Conservation (phyloP, 2,113 vertebrate species). For the Vanacampus margaritifer region DNA sequence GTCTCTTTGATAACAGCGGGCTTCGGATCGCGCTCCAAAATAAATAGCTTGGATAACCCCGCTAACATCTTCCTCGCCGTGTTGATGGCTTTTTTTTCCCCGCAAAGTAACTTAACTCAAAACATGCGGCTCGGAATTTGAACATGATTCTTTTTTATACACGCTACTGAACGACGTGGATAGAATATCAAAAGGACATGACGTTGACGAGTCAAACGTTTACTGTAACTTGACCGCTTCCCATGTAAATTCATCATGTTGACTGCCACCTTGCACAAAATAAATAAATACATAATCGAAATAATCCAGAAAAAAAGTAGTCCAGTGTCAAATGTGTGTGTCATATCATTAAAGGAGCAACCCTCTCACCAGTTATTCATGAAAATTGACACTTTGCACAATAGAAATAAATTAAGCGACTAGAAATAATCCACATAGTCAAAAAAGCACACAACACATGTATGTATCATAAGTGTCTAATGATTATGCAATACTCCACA, state of each 20-base stretch:
- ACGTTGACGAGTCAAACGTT: background rate
- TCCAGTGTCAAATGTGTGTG: too few species aligned
- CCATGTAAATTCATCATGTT: too few species aligned
- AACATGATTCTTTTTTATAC: background rate
- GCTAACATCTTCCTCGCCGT: background rate
- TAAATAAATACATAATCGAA: too few species aligned
- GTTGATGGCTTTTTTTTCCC: background rate
- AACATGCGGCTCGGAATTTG: background rate
- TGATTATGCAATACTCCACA: too few species aligned
- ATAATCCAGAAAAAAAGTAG: too few species aligned
- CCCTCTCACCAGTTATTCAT: too few species aligned
- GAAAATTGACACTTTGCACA: background rate
- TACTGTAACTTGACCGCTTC: background rate
- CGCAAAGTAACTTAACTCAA: background rate
- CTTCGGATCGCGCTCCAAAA: background rate
- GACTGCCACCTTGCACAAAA: too few species aligned
- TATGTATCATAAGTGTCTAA: too few species aligned
- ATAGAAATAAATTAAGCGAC: background rate
- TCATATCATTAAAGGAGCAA: too few species aligned
- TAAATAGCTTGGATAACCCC: slow-evolving; percentile 4
- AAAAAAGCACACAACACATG: too few species aligned
- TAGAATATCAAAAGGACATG: background rate
- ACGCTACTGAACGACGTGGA: background rate
- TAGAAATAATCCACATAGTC: too few species aligned
- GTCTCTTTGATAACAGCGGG: slow-evolving; percentile 9